Conservation (phyloP, 2,797 vertebrate genomes). For the Chelonia mydas region DNA sequence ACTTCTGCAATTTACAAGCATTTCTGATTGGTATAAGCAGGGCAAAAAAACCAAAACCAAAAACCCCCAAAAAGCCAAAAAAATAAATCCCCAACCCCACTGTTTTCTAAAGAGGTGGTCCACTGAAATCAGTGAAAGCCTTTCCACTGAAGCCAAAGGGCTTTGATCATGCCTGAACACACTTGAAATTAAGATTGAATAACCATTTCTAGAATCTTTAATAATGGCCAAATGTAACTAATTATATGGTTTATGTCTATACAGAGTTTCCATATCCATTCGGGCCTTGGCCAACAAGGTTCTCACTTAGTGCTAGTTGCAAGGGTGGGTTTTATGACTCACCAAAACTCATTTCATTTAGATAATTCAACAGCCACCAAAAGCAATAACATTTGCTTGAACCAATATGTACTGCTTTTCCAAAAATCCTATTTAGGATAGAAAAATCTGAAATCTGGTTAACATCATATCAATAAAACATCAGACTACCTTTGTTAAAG, state of each 20-base stretch:
- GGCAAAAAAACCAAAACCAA: neutral
- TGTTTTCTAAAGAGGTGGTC: neutral
- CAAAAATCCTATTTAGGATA: conserved; percentile 14
- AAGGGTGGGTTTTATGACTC: conserved; percentile 25
- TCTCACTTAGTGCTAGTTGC: conserved; percentile 2
- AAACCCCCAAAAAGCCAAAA: too few relatives aligned
- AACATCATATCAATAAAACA: neutral
- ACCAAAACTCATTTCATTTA: conserved; percentile 37
- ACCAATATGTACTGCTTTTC: neutral
- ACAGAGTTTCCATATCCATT: neutral
- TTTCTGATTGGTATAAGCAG: neutral
- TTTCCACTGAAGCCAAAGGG: neutral
- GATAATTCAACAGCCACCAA: conserved; percentile 28
- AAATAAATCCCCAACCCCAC: neutral
- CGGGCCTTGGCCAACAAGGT: neutral
- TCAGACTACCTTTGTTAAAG: conserved; percentile 46
- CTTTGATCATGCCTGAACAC: neutral
- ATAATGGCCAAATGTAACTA: neutral
- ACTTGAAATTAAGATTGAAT: neutral
- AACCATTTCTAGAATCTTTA: neutral
- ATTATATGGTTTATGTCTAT: neutral
- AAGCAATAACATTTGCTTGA: conserved; percentile 33
- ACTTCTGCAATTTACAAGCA: neutral
- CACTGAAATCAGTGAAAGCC: neutral
- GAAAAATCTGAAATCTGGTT: conserved; percentile 47